Evolutionary conservation across 2,888 invertebrate genomes (phyloP).

Genomic region (Eristalinus sepulchralis): DNA sequence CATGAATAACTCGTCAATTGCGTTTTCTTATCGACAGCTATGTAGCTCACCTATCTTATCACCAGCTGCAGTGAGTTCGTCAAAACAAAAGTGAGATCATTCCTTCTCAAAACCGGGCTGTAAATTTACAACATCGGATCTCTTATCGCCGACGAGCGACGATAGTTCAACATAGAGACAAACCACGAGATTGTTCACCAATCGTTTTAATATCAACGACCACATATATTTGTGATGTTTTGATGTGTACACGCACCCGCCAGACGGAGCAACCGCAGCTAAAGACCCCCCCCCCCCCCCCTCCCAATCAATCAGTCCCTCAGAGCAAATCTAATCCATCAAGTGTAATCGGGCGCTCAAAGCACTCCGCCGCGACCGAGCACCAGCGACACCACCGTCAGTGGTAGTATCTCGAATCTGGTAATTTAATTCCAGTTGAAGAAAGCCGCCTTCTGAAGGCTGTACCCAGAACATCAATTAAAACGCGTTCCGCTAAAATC

Average conservation of each 20-base stretch:
- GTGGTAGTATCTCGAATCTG: not conserved
- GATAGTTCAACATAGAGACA: too few relatives aligned
- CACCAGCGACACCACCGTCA: not conserved
- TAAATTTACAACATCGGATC: too few relatives aligned
- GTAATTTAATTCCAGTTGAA: slow-evolving; percentile 23
- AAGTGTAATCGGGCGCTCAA: slow-evolving; percentile 26
- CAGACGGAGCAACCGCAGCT: slow-evolving; percentile 39
- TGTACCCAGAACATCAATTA: slow-evolving; percentile 3
- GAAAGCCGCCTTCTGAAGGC: slow-evolving; percentile 30
- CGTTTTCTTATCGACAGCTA: not conserved
- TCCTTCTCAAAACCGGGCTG: too few relatives aligned
- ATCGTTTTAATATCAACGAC: slow-evolving; percentile 43
- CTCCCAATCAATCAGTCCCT: slow-evolving; percentile 6
- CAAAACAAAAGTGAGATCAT: not conserved
- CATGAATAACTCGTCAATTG: not conserved
- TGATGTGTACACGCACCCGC: slow-evolving; percentile 9
- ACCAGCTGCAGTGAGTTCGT: not conserved
- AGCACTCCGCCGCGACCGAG: not conserved
- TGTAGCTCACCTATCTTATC: not conserved
- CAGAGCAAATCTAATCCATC: not conserved
- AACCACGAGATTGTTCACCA: slow-evolving; percentile 1
- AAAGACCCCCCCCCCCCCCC: too few relatives aligned
- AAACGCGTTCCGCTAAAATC: not conserved
- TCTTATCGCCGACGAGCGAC: too few relatives aligned
- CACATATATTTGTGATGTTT: slow-evolving; percentile 52